A percentile compares a stretch with the other conserved stretches of the same genome.
phyloP scores from a whole-genome alignment of 2,797 vertebrate species.

The Gila robusta region DNA sequence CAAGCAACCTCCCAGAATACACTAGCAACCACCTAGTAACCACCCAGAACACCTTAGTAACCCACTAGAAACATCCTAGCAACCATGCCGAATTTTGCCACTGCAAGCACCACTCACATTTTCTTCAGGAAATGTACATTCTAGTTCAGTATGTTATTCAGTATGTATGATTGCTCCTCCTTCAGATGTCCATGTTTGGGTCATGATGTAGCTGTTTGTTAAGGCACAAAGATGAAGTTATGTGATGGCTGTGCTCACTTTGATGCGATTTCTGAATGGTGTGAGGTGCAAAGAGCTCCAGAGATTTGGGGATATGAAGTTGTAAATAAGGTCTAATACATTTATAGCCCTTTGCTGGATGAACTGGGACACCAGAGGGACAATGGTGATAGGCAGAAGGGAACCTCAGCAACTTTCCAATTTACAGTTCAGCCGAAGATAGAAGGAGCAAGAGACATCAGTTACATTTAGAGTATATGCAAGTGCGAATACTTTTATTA shows the following conservation, averaged over 20 bases:
- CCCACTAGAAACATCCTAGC: too few species aligned
- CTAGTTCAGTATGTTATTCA: not conserved
- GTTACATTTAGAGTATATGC: not conserved
- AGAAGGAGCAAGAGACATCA: not conserved
- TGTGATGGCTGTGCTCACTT: not conserved
- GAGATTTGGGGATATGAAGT: slow-evolving; percentile 1
- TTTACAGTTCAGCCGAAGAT: slow-evolving; percentile 22
- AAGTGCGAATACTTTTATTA: not conserved
- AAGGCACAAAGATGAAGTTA: not conserved
- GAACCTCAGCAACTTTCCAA: slow-evolving; percentile 18
- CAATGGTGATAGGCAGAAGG: not conserved
- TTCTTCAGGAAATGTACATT: too few species aligned
- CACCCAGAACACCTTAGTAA: too few species aligned
- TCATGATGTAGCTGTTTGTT: not conserved
- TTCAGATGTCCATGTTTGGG: slow-evolving; percentile 1
- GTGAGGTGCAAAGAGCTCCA: slow-evolving; percentile 1
- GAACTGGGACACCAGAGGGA: not conserved
- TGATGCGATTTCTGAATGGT: not conserved
- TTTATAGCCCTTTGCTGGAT: not conserved
- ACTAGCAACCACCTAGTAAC: too few species aligned
- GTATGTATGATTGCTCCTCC: not conserved
- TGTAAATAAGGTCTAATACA: slow-evolving; percentile 35
- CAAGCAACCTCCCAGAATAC: too few species aligned
- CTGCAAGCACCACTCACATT: too few species aligned
- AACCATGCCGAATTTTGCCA: too few species aligned